Evolutionary conservation across 2,113 vertebrate species (phyloP), one percentile per base, ranked within the genome.

Genomic region (Pluvialis apricaria): DNA sequence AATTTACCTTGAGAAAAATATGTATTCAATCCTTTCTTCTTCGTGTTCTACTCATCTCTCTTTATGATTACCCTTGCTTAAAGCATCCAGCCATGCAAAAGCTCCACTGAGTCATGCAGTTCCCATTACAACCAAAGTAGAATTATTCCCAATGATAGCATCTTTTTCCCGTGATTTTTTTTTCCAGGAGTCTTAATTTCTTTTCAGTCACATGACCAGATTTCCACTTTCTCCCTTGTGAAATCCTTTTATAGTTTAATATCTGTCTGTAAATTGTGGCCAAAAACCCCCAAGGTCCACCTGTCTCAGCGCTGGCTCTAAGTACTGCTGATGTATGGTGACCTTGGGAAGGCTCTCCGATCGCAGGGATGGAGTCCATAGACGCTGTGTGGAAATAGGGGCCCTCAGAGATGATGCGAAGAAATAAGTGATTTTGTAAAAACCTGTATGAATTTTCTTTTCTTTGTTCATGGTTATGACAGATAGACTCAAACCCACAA

Each of bases 81-180:
- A 93, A 95, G 84, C 96, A 92, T 44, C 82, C 94, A 91, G 66
- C 87, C 81, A 62, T 91, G 87, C 87, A 95, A 91, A 95, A 95
- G 51, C 82, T 95, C 84, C 71, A 91, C 83, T 79, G 75, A 85
- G 42, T 97, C 94, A 91, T 73, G 54, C 62, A 91, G 88, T 47
- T 95, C 84, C 87, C 84, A 90, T 95, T 92, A 88, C 82, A 88
- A 32, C 54, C 78, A 42, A 83, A 70, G 68, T 2, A 95, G 86
- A 95, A 96, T 94, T 97, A 92, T 89, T 88, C 95, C 94, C 68
- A 86, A 40, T 4, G 52, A 93, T 44, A 88, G 7, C 44, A 88
- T 91, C 87, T 86, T 87, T 86, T 76, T 45, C 80, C 61, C 29
- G 34, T 9, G 26, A 17, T 55, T 52, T 79, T 72, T 57, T 92